Evolutionary conservation across 2,888 invertebrate genomes (phyloP), one percentile per base, ranked within the genome.

Genomic region (Stenodema calcarata): DNA sequence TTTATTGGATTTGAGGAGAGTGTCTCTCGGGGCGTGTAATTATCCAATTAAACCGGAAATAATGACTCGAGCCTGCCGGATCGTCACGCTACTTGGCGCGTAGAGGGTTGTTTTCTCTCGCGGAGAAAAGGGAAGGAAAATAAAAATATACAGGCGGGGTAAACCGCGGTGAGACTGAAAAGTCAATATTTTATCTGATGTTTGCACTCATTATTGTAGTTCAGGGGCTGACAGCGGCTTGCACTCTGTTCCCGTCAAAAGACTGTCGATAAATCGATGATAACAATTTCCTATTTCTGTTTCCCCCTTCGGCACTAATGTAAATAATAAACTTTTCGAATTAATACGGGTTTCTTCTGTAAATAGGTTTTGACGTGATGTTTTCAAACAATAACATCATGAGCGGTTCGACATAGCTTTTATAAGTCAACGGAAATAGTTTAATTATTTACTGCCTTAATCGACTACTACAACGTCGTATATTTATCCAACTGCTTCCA

Each of bases 121-220:
- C 54, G 23, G 23, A 27, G 27, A 62, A 62, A 18, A n/a, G 23
- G 62, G 6, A 23, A 0, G 23, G 23, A 62, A 62, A 62, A 62
- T n/a, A n/a, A n/a, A n/a, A n/a, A n/a, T n/a, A n/a, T n/a, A n/a
- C n/a, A 62, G 62, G 62, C 23, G 18, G n/a, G 11, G 23, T 23
- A 62, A 62, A 50, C 62, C 62, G 23, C 23, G 23, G 23, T 11
- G 23, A 62, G 62, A 62, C 62, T 18, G 62, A 62, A 62, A 62
- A 62, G 62, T 62, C 62, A 62, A 62, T 62, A 62, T 62, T 62
- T 62, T 62, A 62, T 62, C 62, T 62, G 62, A 62, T 62, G 62
- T 62, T 62, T 62, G 62, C 62, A 62, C 23, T 62, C 62, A 62
- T 62, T 62, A 62, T 62, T 62, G 62, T 62, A 62, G 62, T 62